Percentiles rank a stretch among this genome's conserved stretches.
These are phyloP conservation scores for Ciconia stormi DNA, from an alignment of 2,113 vertebrate genomes.

Conservation along the genomic window DNA sequence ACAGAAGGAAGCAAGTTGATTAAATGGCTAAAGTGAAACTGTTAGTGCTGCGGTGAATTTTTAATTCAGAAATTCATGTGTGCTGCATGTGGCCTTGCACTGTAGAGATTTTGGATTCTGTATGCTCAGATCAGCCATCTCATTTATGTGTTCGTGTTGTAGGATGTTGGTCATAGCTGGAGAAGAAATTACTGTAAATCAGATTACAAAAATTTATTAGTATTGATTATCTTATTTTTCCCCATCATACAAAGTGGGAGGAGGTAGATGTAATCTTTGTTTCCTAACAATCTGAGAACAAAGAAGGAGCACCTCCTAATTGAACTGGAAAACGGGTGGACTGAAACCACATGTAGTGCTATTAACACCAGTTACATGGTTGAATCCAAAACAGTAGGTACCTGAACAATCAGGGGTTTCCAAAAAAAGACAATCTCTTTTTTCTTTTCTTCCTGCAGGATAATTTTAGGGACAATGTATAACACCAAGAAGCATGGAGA, in stretches of 20 bases:
- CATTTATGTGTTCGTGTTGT: not conserved
- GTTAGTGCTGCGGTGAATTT: fast-evolving
- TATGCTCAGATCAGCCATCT: not conserved
- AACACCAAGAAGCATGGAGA: not conserved
- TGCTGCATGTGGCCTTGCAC: not conserved
- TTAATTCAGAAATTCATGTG: not conserved
- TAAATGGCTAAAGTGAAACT: not conserved
- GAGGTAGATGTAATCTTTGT: not conserved
- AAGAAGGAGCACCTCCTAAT: not conserved
- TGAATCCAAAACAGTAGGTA: not conserved
- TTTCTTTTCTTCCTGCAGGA: not conserved
- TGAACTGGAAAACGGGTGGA: not conserved
- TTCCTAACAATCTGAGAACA: not conserved
- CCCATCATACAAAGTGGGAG: fast-evolving
- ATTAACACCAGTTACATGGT: fast-evolving
- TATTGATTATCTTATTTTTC: not conserved
- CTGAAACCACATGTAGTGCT: not conserved
- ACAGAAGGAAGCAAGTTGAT: not conserved
- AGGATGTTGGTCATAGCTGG: not conserved
- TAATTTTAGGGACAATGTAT: not conserved
- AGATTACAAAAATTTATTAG: not conserved
- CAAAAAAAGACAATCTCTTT: not conserved
- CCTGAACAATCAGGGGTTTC: not conserved
- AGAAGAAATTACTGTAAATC: not conserved
- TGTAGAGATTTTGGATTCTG: not conserved